Percentiles rank a stretch among this genome's conserved stretches.
phyloP scores from a whole-genome alignment of 2,797 vertebrate species.

The Thalassophryne amazonica region DNA sequence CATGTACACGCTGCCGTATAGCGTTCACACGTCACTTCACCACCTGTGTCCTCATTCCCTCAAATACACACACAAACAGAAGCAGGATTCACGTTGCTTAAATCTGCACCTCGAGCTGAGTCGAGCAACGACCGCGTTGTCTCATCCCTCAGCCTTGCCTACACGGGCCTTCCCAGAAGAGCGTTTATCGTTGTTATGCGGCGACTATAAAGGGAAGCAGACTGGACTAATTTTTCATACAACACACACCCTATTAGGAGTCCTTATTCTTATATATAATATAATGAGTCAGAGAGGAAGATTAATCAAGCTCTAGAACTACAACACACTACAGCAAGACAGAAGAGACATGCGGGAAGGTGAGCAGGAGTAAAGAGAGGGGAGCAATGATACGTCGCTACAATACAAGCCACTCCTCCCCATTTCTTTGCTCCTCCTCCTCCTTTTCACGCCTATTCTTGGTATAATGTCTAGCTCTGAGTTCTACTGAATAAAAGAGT shows the following conservation, averaged over 20 bases:
- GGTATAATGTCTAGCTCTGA: slow-evolving; percentile 67
- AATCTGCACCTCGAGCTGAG: slow-evolving; percentile 52
- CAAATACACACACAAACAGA: slow-evolving; percentile 42
- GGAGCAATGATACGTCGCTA: slow-evolving; percentile 43
- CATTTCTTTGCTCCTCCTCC: slow-evolving; percentile 58
- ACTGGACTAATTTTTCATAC: slow-evolving; percentile 72
- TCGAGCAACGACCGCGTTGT: slow-evolving; percentile 48
- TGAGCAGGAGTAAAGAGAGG: slow-evolving; percentile 67
- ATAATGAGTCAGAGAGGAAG: slow-evolving; percentile 77
- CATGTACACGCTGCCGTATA: slow-evolving; percentile 58
- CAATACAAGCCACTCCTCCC: slow-evolving; percentile 41
- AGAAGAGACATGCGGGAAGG: slow-evolving; percentile 63
- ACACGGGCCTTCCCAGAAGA: slow-evolving; percentile 67
- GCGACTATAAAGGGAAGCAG: slow-evolving; percentile 79
- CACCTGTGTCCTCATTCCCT: slow-evolving; percentile 31
- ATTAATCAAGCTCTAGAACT: slow-evolving; percentile 78
- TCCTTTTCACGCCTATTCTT: slow-evolving; percentile 58
- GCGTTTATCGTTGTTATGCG: slow-evolving; percentile 69
- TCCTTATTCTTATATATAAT: slow-evolving; percentile 79
- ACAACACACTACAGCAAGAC: slow-evolving; percentile 73
- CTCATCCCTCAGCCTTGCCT: slow-evolving; percentile 55
- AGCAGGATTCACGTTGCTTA: slow-evolving; percentile 43
- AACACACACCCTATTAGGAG: slow-evolving; percentile 79
- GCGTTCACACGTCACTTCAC: slow-evolving; percentile 47
- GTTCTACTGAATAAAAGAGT: slow-evolving; percentile 73